Percentiles rank a stretch among this genome's conserved stretches.
These are phyloP conservation scores for Amitus sp. DNA, from an alignment of 2,888 invertebrate genomes.

Conservation along the genomic window DNA sequence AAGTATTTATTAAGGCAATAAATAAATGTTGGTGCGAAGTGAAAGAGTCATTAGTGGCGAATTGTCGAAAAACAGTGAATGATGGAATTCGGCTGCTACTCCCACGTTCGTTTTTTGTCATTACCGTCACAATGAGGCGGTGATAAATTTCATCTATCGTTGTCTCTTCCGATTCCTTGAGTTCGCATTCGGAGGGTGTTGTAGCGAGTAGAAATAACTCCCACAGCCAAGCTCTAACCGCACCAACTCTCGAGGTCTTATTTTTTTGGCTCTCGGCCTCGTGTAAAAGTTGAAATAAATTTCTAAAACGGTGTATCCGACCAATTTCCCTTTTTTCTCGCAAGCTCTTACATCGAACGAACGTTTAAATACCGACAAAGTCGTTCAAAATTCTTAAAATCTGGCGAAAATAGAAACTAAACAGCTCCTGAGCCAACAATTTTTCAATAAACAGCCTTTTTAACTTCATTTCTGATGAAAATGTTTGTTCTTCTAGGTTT, in stretches of 20 bases:
- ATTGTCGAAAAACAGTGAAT: slow-evolving; percentile 1
- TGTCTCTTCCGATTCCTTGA: slow-evolving; percentile 28
- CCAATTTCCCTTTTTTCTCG: background rate
- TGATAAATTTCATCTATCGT: slow-evolving; percentile 33
- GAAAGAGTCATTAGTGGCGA: slow-evolving; percentile 2
- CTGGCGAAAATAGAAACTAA: no score
- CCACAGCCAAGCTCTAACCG: background rate
- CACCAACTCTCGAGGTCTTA: background rate
- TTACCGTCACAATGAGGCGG: slow-evolving; percentile 9
- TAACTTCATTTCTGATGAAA: no score
- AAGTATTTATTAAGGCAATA: background rate
- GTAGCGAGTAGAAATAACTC: slow-evolving; percentile 18
- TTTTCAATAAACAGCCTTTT: no score
- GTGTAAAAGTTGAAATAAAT: background rate
- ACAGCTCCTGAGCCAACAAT: no score
- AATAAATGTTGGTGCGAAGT: background rate
- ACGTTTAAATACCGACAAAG: no score
- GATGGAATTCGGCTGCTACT: background rate
- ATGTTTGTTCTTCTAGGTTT: no score
- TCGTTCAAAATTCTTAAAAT: no score
- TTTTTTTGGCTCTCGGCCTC: background rate
- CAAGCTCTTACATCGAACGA: no score
- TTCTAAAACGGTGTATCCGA: background rate
- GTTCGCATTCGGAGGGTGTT: slow-evolving; percentile 28
- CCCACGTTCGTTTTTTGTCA: slow-evolving; percentile 2